Base-by-base conservation (phyloP, 2,888 invertebrate genomes). In the Caenorhabditis sp. region DNA sequence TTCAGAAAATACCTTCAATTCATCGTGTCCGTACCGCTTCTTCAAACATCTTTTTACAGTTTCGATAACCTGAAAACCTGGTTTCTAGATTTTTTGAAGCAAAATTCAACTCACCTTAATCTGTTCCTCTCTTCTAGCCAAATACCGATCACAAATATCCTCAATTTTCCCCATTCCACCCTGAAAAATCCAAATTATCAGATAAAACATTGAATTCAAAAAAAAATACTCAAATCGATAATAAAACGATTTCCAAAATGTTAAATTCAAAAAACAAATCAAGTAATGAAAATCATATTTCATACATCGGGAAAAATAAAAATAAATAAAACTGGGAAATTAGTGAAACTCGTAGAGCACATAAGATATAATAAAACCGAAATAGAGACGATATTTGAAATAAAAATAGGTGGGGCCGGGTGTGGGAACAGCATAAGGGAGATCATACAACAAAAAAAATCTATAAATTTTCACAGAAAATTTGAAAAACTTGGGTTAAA, bases 11-110 rank as follows among this genome's bases (percentile, higher is more conserved):
- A 77, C 77, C 68, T 71, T 77, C 70, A 82, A 60, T 43, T 74
- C 70, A 20, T 80, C 77, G 57, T 78, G 80, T 64, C 80, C 78
- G 54, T 80, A 80, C 26, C 76, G 76, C 56, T 80, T 82, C 52
- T 77, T 73, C 57, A 82, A 49, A 59, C 82, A 82, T 70, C 82
- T 56, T 36, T 77, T 70, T 0, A 82, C 78, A 7, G 71, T 69
- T 50, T 80, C 78, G 5, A 73, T 57, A 14, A 79, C 78, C 59
- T 59, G 53, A 20, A 59, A 59, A 50, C 10, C 5, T 43, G 8
- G 25, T 1, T 21, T 21, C 3, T 58, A 36, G 36, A 2, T 7
- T 43, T 31, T 31, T 31, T 7, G 10, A 7, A 31, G 31, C 5
- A 31, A 31, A 31, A 31, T 31, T n/a, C 10, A 56, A 58, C 20